Base-by-base conservation (phyloP, 2,888 invertebrate genomes). In the Pandemis heparana region DNA sequence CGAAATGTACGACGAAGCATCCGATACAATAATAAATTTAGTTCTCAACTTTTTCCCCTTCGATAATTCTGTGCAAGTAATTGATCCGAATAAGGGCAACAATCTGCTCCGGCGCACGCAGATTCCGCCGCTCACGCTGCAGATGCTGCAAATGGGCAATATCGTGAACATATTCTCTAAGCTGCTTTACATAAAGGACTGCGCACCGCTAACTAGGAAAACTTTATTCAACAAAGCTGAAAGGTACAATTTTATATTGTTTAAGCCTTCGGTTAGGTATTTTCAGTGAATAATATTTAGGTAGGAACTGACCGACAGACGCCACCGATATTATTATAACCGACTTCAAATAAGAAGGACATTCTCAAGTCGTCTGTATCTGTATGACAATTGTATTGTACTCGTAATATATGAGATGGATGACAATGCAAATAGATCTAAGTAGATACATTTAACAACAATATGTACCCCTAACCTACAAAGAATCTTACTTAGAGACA, bases 1-100 rank as follows among this genome's bases (percentile, higher is more conserved):
- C 39, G 98, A 98, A 90, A 98, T 98, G 98, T 98, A 96, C 85
- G 98, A 98, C 83, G 95, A 96, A 80, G 96, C 97, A 75, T 96
- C 97, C 0, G 96, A 96, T 38, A 92, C 96, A 68, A 91, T 96
- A 5, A 95, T 96, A 77, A 96, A 96, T 78, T 97, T 98, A 85
- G 91, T 96, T 75, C 91, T 98, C 60, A 95, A 96, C 79, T 98
- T 96, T 87, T 98, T 96, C 85, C 96, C 97, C 0, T 95, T 95
- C 69, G 98, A 98, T 86, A 96, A 96, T 81, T 96, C 97, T 0
- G 94, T 98, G 43, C 98, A 98, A 95, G 95, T 98, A 90, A 95
- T 95, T 79, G 96, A 97, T 81, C 80, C 95, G 8, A 93, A 93
- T 78, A 95, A 93, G 70, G 95, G 93, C 23, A 96, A 95, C 83